Percentiles rank a stretch among this genome's conserved stretches.
phyloP scores from a whole-genome alignment of 2,113 vertebrate species.

The Callipepla squamata region DNA sequence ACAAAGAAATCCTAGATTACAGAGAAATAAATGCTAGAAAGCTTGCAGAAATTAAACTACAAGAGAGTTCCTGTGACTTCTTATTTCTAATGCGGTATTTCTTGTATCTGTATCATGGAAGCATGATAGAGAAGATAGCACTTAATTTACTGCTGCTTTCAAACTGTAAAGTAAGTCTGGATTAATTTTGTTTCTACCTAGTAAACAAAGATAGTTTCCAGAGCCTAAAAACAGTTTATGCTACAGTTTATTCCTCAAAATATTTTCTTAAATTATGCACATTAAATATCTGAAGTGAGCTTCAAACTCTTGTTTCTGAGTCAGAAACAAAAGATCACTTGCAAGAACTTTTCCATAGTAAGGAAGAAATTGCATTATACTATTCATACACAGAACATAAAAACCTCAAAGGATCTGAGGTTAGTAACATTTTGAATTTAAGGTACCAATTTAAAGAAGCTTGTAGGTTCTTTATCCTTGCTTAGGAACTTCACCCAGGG shows the following conservation, averaged over 20 bases:
- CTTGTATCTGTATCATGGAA: not conserved
- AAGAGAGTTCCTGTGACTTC: not conserved
- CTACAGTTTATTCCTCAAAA: not conserved
- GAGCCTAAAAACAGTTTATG: not conserved
- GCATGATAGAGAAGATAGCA: not conserved
- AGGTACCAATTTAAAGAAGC: not conserved
- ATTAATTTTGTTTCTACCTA: constrained; percentile 41
- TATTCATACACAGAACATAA: not conserved
- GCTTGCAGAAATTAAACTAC: not conserved
- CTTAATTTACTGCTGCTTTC: constrained; percentile 45
- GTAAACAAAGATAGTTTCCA: not conserved
- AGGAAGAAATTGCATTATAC: not conserved
- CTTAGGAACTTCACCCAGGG: no score
- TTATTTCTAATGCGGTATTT: constrained; percentile 10
- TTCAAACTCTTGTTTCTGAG: not conserved
- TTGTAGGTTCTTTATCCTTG: no score
- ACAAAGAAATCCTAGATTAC: not conserved
- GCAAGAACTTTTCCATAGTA: not conserved
- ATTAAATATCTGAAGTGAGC: not conserved
- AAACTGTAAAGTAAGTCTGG: not conserved
- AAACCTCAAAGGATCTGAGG: not conserved
- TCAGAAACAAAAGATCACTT: not conserved
- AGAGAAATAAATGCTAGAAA: constrained; percentile 13
- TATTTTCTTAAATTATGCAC: not conserved
- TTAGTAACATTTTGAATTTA: not conserved